phyloP scores from a whole-genome alignment of 2,797 vertebrate genomes.

The Loris lydekkerianus region DNA sequence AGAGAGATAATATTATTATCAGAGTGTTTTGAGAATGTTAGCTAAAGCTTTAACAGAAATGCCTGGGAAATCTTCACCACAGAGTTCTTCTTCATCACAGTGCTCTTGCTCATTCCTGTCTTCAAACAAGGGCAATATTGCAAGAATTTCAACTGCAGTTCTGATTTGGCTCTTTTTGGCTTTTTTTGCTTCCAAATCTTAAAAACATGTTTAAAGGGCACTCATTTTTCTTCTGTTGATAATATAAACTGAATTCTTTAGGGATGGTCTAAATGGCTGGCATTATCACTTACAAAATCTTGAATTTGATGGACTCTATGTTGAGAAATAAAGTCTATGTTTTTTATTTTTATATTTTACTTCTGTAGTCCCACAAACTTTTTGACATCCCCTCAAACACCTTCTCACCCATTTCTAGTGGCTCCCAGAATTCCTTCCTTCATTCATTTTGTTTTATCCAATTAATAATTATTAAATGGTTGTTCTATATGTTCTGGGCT shows the following conservation, averaged over 20 bases:
- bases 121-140: neutral
- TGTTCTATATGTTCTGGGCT: neutral
- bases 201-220: neutral
- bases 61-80: neutral
- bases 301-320: neutral
- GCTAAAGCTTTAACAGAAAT: neutral
- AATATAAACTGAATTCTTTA: neutral
- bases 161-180: neutral
- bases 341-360: neutral
- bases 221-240: neutral
- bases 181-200: neutral
- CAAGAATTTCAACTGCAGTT: neutral
- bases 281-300: neutral
- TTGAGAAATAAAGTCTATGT: neutral
- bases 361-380: neutral
- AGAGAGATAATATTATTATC: neutral
- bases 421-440: neutral
- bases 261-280: neutral
- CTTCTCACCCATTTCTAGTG: neutral
- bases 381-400: neutral
- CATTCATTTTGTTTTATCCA: neutral
- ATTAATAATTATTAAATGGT: neutral
- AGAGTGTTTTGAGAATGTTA: neutral
- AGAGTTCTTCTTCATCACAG: neutral
- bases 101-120: neutral